Base-by-base conservation (phyloP, 1,140 invertebrate species). In the Leptinotarsa texana region DNA sequence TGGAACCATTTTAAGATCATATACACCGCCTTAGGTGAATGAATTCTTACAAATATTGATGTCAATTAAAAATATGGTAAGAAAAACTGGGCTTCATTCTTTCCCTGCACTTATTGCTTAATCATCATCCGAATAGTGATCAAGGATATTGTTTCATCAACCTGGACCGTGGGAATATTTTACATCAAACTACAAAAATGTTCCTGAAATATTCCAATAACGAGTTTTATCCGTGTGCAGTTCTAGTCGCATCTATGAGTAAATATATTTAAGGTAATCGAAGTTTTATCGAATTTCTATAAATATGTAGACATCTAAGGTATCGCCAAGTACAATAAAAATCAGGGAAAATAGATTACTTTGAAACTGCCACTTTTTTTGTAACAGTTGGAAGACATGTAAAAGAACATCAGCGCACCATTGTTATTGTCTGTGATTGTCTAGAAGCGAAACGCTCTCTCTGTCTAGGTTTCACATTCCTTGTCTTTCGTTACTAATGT, bases 371-470 rank as follows among this genome's bases (percentile, higher is more conserved):
- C 63, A 67, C 72, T 33, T 33, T 69, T 69, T 67, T 67, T 42
- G 15, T 17, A 57, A 57, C n/a, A 17, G 51, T 57, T 18, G 0
- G 51, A 57, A 57, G 63, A 75, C 48, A 33, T 57, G n/a, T 13
- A 51, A 49, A 72, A 77, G 47, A 62, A 66, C 65, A 65, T 72
- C 74, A 71, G 70, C 78, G 75, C 77, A 79, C 79, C 77, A 67
- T 70, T 67, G 72, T 63, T 70, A 68, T 75, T 73, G 75, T 77
- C 80, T 80, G 80, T 80, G 80, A 80, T 80, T 77, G 77, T 68
- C 73, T 72, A 74, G 73, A 75, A 57, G 51, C 51, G n/a, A 57
- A 57, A 79, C 69, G 78, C 80, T 80, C 78, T 80, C 80, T 80
- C 75, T 78, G 24, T 77, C 33, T 15, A 77, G 76, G 63, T 75